Base-by-base conservation (phyloP, 1,140 invertebrate genomes). In the Palaemon carinicauda region DNA sequence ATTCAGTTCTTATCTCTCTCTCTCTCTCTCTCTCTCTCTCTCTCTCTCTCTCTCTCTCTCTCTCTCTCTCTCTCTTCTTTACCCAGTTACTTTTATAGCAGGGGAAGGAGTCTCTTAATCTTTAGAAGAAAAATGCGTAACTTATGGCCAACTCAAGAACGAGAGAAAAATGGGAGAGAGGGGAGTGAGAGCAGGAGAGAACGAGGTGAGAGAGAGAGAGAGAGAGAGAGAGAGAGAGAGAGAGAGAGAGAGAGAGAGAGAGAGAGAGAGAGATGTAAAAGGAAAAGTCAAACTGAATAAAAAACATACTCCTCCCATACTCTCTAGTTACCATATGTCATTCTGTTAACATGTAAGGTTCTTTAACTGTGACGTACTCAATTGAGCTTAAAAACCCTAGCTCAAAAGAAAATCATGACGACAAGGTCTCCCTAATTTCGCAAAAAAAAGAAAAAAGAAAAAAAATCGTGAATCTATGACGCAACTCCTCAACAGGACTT, bases 11-110 rank as follows among this genome's bases (percentile, higher is more conserved):
- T 52, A 19, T 29, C n/a, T n/a, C n/a, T n/a, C n/a, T n/a, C 24
- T 78, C 75, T 24, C 75, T 78, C 50, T 78, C 75, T 51, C 75
- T 78, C 33, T 51, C 74, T 51, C 74, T 77, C 74, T 73, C 69
- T 73, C 69, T 73, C 69, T 73, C 69, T 73, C 69, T 73, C 69
- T 73, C 69, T 73, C 69, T 73, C 69, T 29, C 27, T 12, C 69
- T 73, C 10, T 29, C 24, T 73, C 27, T 73, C 69, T 73, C 4
- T 27, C 24, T 27, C 7, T 10, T 41, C 3, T 41, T 41, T 41
- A 41, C 41, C 41, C 12, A 41, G 41, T 41, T 41, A 41, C 19
- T 27, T 60, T 27, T 60, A n/a, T 17, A 60, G 24, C 14, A 27
- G 56, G 24, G 24, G 24, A 27, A 60, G 15, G 24, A 60, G 24